Percentiles rank a stretch among this genome's conserved stretches.
Conservation (phyloP, 1,140 invertebrate genomes). For the Ladona fulva region DNA sequence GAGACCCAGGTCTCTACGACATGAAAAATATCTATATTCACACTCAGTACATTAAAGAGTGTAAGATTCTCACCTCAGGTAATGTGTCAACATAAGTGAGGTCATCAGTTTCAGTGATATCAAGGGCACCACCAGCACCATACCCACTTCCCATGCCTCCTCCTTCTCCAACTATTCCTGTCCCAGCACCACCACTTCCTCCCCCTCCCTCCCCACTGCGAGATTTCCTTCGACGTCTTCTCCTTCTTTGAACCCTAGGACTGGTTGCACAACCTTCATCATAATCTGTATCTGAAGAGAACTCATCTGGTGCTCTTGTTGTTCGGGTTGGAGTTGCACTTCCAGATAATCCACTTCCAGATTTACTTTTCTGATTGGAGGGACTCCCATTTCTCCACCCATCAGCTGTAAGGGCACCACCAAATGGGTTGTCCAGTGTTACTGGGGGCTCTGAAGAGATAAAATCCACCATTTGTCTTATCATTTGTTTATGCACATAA, state of each 20-base stretch:
- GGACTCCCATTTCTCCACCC: background rate
- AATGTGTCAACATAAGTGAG: conserved; percentile 81
- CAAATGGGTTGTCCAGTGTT: no score
- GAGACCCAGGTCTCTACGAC: no score
- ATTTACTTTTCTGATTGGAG: background rate
- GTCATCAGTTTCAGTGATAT: conserved; percentile 54
- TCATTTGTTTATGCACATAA: no score
- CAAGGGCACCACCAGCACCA: conserved; percentile 19
- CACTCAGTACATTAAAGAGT: no score
- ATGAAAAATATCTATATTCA: no score
- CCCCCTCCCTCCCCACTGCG: conserved; percentile 30
- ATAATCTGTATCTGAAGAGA: conserved; percentile 71
- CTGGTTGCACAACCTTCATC: conserved; percentile 53
- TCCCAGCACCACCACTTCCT: conserved; percentile 31
- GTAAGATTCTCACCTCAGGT: conserved; percentile 69
- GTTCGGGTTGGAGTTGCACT: conserved; percentile 39
- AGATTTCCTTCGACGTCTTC: conserved; percentile 33
- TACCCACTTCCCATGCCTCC: conserved; percentile 48
- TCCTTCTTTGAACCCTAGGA: conserved; percentile 38
- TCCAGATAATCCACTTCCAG: conserved; percentile 19
- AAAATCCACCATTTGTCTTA: no score
- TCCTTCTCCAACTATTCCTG: conserved; percentile 40
- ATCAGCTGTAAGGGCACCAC: no score
- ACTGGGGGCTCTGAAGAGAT: no score
- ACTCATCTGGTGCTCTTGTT: conserved; percentile 39